Evolutionary conservation across 1,140 invertebrate species (phyloP), one percentile per base, ranked within the genome.

Genomic region (Bombus pascuorum): DNA sequence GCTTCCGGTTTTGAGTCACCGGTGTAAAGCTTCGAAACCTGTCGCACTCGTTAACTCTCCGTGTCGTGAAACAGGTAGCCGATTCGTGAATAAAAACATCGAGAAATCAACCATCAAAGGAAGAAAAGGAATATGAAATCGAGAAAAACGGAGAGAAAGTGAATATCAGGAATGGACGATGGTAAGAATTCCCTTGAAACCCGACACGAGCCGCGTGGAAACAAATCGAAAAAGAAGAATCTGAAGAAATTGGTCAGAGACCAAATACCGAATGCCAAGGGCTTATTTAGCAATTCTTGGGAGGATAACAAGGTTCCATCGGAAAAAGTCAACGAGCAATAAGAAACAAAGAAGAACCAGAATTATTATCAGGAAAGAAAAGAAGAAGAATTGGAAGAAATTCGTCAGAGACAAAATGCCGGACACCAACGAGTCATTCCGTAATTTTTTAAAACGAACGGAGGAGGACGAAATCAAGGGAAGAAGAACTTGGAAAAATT

Each of bases 21-120:
- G 62, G 73, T 28, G n/a, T 62, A 42, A 72, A 76, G 76, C 72
- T 72, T 81, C 86, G 62, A 88, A 87, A 88, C 80, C 85, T 80
- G 87, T 88, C 81, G 76, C 86, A 76, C 74, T 53, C 18, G 47
- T 53, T 53, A 53, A 53, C 47, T 53, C 47, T 87, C 72, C 78
- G 72, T 70, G 85, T 84, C 34, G 47, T 53, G 47, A 22, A 53
- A 53, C 47, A 53, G 47, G 18, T 53, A 53, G 47, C 18, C n/a
- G 37, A 42, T 9, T 32, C 15, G 57, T 42, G 71, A 59, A 22
- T 65, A 87, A 78, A 78, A 87, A 73, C 39, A n/a, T 25, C 22
- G 65, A 34, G 28, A 72, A 78, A 57, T 88, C 34, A 68, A 87
- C 65, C 57, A 74, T n/a, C 9, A 42, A 47, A 57, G 65, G 32